Base-by-base conservation (phyloP, 2,888 invertebrate genomes). In the Noctua pronuba region DNA sequence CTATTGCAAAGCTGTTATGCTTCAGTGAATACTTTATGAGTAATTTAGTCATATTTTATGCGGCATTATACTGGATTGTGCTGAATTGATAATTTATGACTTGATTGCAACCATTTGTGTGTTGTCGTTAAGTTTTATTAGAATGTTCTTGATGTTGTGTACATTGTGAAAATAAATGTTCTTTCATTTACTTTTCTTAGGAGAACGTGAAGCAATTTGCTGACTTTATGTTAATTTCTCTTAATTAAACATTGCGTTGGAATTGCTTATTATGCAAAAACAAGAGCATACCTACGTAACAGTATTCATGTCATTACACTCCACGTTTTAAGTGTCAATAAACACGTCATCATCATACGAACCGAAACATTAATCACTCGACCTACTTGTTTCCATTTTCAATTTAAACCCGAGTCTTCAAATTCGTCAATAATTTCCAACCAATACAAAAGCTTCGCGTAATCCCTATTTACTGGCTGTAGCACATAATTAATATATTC, bases 11-110 rank as follows among this genome's bases (percentile, higher is more conserved):
- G 77, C 84, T 83, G 83, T 90, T 89, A 90, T 88, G 89, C 88
- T 90, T 88, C 85, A 88, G 89, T 91, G 91, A 92, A 93, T 92
- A 91, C 90, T 91, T 92, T 92, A 93, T 91, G 86, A 88, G 88
- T 88, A 86, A 89, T 86, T 88, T 88, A 90, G 86, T 91, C 89
- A 91, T 91, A 91, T 91, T 92, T 91, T 89, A 92, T 91, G 89
- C 80, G 86, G 82, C 88, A 91, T 92, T 92, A 90, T 83, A 74
- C 79, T 79, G 81, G 83, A 89, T 91, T 84, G 83, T 79, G 68
- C 85, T 87, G 87, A 89, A 91, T 89, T 91, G 89, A 91, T 90
- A 90, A 92, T 91, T 89, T 90, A 90, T 86, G 88, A 69, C 87
- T 88, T 90, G 88, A 90, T 91, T 90, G 80, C 87, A 85, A 75